A percentile compares a stretch with the other conserved stretches of the same genome.
These are phyloP conservation scores for Tangara arthus DNA, from an alignment of 2,797 vertebrate genomes.

Conservation along the genomic window DNA sequence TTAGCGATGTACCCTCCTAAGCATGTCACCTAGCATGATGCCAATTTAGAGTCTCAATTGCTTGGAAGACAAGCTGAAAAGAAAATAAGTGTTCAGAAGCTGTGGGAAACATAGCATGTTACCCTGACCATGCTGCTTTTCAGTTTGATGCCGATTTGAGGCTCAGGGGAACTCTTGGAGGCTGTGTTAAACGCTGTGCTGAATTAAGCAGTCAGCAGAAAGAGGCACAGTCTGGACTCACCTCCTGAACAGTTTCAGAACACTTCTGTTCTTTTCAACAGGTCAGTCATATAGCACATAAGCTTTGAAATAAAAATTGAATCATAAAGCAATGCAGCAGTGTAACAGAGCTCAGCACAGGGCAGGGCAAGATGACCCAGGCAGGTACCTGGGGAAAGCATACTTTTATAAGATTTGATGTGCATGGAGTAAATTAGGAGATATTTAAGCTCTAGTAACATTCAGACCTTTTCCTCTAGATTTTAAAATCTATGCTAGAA, in stretches of 20 bases:
- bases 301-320: background rate
- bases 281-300: background rate
- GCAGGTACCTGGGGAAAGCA: background rate
- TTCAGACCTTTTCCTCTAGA: background rate
- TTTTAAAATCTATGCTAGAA: background rate
- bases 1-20: slow-evolving; percentile 9
- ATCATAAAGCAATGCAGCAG: background rate
- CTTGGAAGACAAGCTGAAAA: background rate
- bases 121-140: slow-evolving; percentile 4
- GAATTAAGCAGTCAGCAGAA: background rate
- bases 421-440: background rate
- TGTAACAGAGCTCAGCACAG: background rate
- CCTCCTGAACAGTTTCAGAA: background rate
- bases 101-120: background rate
- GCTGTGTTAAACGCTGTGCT: background rate
- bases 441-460: background rate
- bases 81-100: slow-evolving; percentile 35
- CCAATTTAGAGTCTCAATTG: slow-evolving; percentile 5
- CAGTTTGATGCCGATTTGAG: background rate
- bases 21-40: background rate
- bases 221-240: background rate
- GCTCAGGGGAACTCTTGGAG: background rate
- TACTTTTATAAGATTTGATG: background rate
- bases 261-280: background rate
- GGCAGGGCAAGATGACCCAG: background rate